Evolutionary conservation across 1,140 invertebrate species (phyloP).

Genomic region (Papilio glaucus): DNA sequence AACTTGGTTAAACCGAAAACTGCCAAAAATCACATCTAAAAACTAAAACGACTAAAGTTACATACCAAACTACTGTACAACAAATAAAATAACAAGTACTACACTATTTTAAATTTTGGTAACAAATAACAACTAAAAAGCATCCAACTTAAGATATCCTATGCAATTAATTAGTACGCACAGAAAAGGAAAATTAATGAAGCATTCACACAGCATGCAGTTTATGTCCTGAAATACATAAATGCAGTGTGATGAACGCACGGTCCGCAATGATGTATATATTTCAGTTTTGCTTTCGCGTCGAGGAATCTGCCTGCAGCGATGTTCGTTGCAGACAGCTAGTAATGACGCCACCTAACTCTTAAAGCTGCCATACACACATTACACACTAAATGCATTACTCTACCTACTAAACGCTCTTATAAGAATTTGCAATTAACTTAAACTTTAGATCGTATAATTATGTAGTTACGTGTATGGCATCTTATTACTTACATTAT

Average conservation of each 20-base stretch:
- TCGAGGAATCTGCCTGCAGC: conserved; percentile 65
- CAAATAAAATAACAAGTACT: too few species aligned
- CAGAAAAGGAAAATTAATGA: neutral
- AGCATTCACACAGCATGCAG: conserved; percentile 38
- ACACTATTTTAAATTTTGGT: too few species aligned
- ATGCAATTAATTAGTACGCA: conserved; percentile 5
- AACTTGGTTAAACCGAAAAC: neutral
- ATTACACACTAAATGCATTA: too few species aligned
- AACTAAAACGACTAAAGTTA: too few species aligned
- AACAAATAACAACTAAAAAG: neutral
- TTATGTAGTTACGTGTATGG: too few species aligned
- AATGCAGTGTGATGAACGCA: conserved; percentile 38
- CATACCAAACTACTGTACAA: too few species aligned
- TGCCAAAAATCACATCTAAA: neutral
- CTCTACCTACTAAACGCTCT: too few species aligned
- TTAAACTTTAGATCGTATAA: too few species aligned
- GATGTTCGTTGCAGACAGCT: conserved; percentile 62
- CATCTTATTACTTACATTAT: too few species aligned
- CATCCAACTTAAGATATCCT: neutral
- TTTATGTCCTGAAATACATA: conserved; percentile 59
- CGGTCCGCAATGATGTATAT: conserved; percentile 37
- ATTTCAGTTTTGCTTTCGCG: conserved; percentile 66
- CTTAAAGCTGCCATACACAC: neutral
- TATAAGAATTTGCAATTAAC: too few species aligned
- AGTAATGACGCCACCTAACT: conserved; percentile 62